Base-by-base conservation (phyloP, 1,140 invertebrate species). In the Pristionchus pacificus region DNA sequence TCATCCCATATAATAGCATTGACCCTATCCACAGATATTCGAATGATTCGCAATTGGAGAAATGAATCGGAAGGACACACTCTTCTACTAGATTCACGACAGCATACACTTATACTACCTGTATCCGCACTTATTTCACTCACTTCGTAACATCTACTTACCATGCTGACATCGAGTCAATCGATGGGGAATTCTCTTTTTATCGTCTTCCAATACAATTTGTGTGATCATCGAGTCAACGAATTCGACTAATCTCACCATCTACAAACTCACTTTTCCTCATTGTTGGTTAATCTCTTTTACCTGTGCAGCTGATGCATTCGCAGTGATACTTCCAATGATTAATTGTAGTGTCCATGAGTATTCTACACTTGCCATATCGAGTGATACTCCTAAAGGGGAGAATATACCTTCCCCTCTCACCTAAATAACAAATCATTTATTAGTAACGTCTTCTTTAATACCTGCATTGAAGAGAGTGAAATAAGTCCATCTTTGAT, bases 371-470 rank as follows among this genome's bases (percentile, higher is more conserved):
- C 94, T 97, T 81, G 97, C 95, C 84, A 93, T 90, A 80, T 95
- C 92, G 27, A 96, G 85, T 32, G 89, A 89, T 61, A 95, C 85
- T 58, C 93, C 93, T 70, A 92, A 89, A 77, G 93, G 91, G 73
- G 94, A 97, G 84, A 97, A 98, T 90, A 98, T 94, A 1, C 93
- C 95, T 85, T 98, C 93, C 1, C 95, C 96, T 76, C 94, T 87
- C 57, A 30, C 30, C 38, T 31, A 2, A 30, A 2, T 30, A 66
- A 38, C 3, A 49, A 49, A 30, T 24, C 14, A 29, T 68, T 38
- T 30, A 55, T 19, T 2, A 33, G 25, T 0, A 64, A 24, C 33
- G 1, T n/a, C 15, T n/a, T 6, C 27, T 29, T 19, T 30, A 14
- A n/a, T 1, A 71, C 69, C 69, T 67, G 60, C 93, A 87, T 88